Percentiles rank a stretch among this genome's conserved stretches.
Conservation (phyloP, 1,140 invertebrate genomes). For the Cotesia chilonis region DNA sequence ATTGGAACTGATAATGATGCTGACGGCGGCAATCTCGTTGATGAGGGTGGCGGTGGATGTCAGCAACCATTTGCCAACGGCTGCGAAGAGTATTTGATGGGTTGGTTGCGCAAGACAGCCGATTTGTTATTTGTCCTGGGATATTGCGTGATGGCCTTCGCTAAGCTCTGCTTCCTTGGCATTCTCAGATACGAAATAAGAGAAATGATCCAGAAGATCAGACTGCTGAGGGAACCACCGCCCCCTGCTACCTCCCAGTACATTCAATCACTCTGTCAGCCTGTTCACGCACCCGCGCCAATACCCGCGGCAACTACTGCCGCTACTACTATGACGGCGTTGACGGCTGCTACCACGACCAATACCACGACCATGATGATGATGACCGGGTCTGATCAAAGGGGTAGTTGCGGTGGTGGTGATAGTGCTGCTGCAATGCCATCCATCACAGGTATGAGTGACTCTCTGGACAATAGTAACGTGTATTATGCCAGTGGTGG, state of each 20-base stretch:
- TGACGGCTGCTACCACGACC: no score
- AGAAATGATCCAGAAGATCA: conserved; percentile 92
- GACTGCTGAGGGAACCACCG: conserved; percentile 66
- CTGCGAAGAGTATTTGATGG: conserved; percentile 75
- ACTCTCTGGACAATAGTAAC: conserved; percentile 8
- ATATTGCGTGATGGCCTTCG: conserved; percentile 89
- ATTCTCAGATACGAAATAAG: conserved; percentile 86
- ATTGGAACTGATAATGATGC: conserved; percentile 14
- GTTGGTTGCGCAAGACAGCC: conserved; percentile 80
- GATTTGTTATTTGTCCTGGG: conserved; percentile 85
- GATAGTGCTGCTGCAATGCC: conserved; percentile 6
- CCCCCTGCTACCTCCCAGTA: conserved; percentile 47
- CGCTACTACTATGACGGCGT: conserved; percentile 12
- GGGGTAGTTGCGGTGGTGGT: no score
- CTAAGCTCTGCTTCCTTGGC: conserved; percentile 89
- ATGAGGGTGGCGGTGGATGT: conserved; percentile 40
- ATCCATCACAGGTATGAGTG: conserved; percentile 22
- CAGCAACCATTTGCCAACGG: conserved; percentile 63
- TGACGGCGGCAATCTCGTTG: neutral
- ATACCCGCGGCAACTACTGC: conserved; percentile 1
- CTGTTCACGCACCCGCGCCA: conserved; percentile 6
- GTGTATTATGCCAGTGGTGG: conserved; percentile 1
- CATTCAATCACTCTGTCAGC: conserved; percentile 54
- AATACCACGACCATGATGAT: no score
- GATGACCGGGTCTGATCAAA: no score